phyloP scores from a whole-genome alignment of 2,888 invertebrate species.

The Calephelis perditalis region DNA sequence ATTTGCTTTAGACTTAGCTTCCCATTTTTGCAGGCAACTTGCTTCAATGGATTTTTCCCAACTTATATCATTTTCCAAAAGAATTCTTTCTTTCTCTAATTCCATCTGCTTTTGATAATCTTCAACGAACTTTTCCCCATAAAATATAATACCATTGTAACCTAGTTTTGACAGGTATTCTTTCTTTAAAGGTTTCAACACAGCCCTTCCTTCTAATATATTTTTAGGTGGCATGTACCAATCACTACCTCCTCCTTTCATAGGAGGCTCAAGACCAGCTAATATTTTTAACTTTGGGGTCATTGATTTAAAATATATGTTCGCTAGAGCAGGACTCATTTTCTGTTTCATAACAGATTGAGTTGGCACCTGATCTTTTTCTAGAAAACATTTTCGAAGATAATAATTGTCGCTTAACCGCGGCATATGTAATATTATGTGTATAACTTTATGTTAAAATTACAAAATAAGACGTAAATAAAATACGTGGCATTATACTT shows the following conservation, averaged over 20 bases:
- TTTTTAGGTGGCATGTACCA: slow-evolving; percentile 60
- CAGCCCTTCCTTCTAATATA: slow-evolving; percentile 45
- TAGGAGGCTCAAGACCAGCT: slow-evolving; percentile 58
- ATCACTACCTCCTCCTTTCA: slow-evolving; percentile 58
- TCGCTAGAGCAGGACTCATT: slow-evolving; percentile 54
- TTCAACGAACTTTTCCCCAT: slow-evolving; percentile 41
- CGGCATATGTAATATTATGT: slow-evolving; percentile 18
- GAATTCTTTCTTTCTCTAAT: slow-evolving; percentile 37
- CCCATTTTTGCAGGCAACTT: slow-evolving; percentile 37
- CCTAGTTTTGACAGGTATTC: slow-evolving; percentile 46
- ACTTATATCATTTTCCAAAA: slow-evolving; percentile 43
- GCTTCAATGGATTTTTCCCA: slow-evolving; percentile 46
- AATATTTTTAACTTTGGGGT: slow-evolving; percentile 47
- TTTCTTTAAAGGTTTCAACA: slow-evolving; percentile 51
- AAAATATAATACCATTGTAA: slow-evolving; percentile 44
- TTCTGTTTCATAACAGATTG: slow-evolving; percentile 53
- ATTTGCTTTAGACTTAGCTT: slow-evolving; percentile 36
- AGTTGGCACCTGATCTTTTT: slow-evolving; percentile 57
- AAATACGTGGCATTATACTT: too few species aligned
- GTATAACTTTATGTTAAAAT: too few species aligned
- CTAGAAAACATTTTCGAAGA: slow-evolving; percentile 52
- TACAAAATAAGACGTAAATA: too few species aligned
- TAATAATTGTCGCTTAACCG: slow-evolving; percentile 51
- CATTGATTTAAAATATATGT: slow-evolving; percentile 64
- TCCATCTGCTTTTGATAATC: slow-evolving; percentile 41